These are phyloP conservation scores for Stegostoma tigrinum DNA, from an alignment of 2,113 vertebrate genomes.

Conservation along the genomic window DNA sequence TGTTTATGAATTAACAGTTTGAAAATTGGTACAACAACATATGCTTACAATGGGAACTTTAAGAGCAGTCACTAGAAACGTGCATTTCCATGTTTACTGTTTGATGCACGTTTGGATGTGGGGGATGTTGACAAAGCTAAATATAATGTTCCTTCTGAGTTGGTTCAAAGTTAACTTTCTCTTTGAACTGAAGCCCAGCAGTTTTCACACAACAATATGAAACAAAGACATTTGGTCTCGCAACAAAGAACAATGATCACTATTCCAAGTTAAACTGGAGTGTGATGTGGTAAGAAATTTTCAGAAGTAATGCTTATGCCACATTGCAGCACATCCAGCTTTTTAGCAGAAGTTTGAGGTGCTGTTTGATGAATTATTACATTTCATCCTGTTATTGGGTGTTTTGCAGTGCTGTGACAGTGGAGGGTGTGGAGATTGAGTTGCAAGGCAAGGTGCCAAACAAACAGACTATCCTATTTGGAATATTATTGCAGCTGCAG, in stretches of 20 bases:
- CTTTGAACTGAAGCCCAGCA: too few relatives aligned
- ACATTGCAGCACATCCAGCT: neutral
- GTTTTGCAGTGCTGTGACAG: neutral
- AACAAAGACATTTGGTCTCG: too few relatives aligned
- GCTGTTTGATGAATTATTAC: neutral
- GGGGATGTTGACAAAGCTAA: neutral
- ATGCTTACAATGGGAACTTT: neutral
- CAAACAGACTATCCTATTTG: neutral
- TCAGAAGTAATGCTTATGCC: neutral
- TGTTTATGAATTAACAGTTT: neutral
- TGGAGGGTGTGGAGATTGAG: neutral
- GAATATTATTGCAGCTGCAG: neutral
- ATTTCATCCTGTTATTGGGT: neutral
- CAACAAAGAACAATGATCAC: too few relatives aligned
- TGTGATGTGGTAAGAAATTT: neutral
- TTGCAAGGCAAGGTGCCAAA: neutral
- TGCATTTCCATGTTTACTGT: neutral
- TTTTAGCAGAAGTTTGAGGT: neutral
- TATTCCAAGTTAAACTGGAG: neutral
- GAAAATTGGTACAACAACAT: neutral
- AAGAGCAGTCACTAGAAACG: neutral
- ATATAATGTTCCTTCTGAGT: neutral
- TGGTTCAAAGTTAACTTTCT: neutral
- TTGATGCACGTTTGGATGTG: neutral
- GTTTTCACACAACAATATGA: too few relatives aligned